These are phyloP conservation scores for Characodon lateralis DNA, from an alignment of 2,797 vertebrate genomes.

Conservation along the genomic window DNA sequence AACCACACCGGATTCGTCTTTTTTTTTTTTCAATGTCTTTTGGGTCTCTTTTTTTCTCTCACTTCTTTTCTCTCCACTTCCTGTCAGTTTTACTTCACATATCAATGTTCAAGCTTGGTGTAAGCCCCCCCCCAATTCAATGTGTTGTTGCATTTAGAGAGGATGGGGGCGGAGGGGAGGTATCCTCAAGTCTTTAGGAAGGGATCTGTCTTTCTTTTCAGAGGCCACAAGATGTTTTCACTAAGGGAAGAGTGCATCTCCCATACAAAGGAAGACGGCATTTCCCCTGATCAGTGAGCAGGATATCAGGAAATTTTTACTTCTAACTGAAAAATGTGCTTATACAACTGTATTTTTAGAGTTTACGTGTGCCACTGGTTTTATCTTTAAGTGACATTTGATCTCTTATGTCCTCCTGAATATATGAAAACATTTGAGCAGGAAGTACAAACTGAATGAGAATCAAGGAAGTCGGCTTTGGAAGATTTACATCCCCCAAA, in stretches of 20 bases:
- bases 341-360: conserved; percentile 3
- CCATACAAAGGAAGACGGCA: conserved; percentile 70
- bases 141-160: conserved; percentile 61
- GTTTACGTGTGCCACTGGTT: conserved; percentile 24
- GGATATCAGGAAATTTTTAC: conserved; percentile 55
- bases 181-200: conserved; percentile 56
- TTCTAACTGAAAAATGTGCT: conserved; percentile 44
- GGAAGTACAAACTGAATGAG: conserved; percentile 57
- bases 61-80: conserved; percentile 36
- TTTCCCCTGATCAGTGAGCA: conserved; percentile 61
- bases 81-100: conserved; percentile 29
- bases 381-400: conserved; percentile 32
- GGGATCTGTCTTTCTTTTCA: conserved; percentile 55
- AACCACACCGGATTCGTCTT: conserved; percentile 30
- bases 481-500: conserved; percentile 63
- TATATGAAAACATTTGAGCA: conserved; percentile 37
- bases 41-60: conserved; percentile 1
- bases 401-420: conserved; percentile 33
- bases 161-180: conserved; percentile 36
- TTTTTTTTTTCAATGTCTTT: conserved; percentile 9
- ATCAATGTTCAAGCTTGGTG: conserved; percentile 43
- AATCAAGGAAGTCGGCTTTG: conserved; percentile 44
- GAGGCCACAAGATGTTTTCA: conserved; percentile 71
- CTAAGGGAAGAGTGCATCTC: conserved; percentile 66
- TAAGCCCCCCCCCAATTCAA: conserved; percentile 54